Percentiles rank a stretch among this genome's conserved stretches.
phyloP scores from a whole-genome alignment of 2,797 vertebrate genomes.

The Pitangus sulphuratus region DNA sequence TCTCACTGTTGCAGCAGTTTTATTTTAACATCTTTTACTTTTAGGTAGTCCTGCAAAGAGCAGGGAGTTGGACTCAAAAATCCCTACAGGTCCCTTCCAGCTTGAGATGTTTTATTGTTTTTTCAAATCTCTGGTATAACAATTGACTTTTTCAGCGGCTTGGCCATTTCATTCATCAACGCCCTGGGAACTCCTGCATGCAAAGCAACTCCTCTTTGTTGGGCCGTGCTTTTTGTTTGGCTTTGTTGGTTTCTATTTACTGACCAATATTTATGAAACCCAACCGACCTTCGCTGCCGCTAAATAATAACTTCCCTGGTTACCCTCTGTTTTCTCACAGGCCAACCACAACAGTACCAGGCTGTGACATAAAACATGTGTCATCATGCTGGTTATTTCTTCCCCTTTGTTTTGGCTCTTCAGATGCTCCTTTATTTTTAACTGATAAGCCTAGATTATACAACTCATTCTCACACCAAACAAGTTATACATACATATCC shows the following conservation, averaged over 20 bases:
- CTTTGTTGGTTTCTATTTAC: neutral
- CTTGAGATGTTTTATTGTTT: neutral
- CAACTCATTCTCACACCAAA: neutral
- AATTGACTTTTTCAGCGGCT: neutral
- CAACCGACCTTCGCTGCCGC: neutral
- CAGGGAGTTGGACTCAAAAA: neutral
- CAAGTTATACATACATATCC: neutral
- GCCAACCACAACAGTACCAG: neutral
- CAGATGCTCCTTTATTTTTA: neutral
- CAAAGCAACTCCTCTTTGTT: neutral
- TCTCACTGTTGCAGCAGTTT: neutral
- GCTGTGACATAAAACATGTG: neutral
- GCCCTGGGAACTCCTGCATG: neutral
- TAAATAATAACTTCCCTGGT: neutral
- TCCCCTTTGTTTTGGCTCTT: neutral
- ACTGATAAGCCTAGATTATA: neutral
- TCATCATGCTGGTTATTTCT: neutral
- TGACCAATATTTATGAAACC: neutral
- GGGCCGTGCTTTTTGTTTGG: neutral
- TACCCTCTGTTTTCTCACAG: neutral
- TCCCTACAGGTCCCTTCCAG: neutral
- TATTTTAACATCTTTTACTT: neutral
- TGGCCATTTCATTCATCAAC: neutral
- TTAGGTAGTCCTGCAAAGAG: neutral
- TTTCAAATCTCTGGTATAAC: neutral